Evolutionary conservation across 2,797 vertebrate species (phyloP).

Genomic region (Macropus fuliginosus): DNA sequence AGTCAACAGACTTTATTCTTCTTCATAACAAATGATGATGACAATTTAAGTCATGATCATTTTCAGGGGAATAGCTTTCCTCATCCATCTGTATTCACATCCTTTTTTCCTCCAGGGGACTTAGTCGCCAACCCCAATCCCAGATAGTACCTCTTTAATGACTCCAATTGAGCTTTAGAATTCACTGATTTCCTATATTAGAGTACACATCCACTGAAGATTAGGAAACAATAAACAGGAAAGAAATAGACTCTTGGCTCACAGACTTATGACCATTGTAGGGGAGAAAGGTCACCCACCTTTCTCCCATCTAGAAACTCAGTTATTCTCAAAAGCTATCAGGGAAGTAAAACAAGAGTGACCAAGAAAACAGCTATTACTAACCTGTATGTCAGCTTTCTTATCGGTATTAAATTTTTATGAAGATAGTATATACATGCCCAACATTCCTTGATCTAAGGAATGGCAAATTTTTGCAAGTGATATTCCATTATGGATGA

Average conservation of each 20-base stretch:
- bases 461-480: not conserved
- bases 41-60: not conserved
- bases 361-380: not conserved
- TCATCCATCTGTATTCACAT: not conserved
- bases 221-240: no score
- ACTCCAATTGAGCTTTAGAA: not conserved
- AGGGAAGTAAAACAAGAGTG: not conserved
- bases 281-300: no score
- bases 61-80: not conserved
- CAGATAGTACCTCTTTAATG: not conserved
- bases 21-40: not conserved
- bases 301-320: not conserved
- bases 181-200: not conserved
- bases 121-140: not conserved
- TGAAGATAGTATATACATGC: not conserved
- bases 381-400: not conserved
- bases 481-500: not conserved
- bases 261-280: no score
- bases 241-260: no score
- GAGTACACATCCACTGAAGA: not conserved
- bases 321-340: not conserved
- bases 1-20: not conserved
- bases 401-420: not conserved
- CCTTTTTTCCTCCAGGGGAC: not conserved
- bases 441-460: not conserved